Base-by-base conservation (phyloP, 2,888 invertebrate genomes). In the Arge pagana region DNA sequence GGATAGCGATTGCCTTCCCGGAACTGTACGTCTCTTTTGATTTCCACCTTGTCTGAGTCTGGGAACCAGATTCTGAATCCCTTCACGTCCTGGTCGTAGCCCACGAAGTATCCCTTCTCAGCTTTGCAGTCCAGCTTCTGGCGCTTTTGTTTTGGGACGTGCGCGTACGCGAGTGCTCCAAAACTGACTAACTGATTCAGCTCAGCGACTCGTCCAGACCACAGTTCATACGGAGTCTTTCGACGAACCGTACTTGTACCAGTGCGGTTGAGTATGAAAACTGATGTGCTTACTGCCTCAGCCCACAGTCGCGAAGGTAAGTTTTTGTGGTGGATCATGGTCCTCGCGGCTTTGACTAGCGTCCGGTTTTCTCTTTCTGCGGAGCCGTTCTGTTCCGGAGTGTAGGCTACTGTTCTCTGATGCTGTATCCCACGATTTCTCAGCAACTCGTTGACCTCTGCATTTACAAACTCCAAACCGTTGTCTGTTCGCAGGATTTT, bases 361-460 rank as follows among this genome's bases (percentile, higher is more conserved):
- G 56, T 57, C 6, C 59, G 36, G 19, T 54, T 60, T n/a, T 57
- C 54, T 15, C 59, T 26, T 26, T 57, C 57, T 10, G 52, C 55
- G 15, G 26, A 15, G 3, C 59, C 57, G 40, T 59, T 60, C 31
- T 57, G 49, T 37, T 60, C 41, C 1, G 57, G 56, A 1, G 51
- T 50, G 31, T 54, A 59, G 0, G 55, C 21, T 8, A 26, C 26
- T 1, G 56, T 54, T 11, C 43, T 31, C 24, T 53, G 26, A 41
- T 56, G 57, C 1, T 5, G 2, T 4, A 59, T 50, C 26, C 53
- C 53, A 2, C 15, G 3, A 3, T 2, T 21, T 28, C 28, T 18
- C 3, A 28, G 18, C 2, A 42, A 10, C 24, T 11, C 13, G 11
- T 39, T n/a, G 2, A 49, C 15, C 4, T 39, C 10, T 10, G 10